A percentile compares a stretch with the other conserved stretches of the same genome.
Evolutionary conservation across 1,140 invertebrate genomes (phyloP).

Genomic region (Leptinotarsa defecta): DNA sequence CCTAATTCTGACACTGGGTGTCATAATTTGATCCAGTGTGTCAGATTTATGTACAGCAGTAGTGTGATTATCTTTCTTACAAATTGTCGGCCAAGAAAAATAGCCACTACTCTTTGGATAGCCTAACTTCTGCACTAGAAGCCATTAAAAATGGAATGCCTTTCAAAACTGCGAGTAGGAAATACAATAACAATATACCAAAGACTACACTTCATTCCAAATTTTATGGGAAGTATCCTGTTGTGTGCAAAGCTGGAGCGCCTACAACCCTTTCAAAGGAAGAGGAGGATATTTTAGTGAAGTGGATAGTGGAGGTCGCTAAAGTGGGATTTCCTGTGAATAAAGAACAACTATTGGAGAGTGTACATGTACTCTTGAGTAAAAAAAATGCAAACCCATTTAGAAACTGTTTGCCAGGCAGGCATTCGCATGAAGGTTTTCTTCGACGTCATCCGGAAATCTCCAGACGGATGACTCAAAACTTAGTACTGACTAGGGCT

Average conservation of each 20-base stretch:
- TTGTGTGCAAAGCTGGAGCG: not conserved
- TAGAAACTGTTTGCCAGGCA: conserved; percentile 9
- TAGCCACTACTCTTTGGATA: not conserved
- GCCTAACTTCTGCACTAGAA: not conserved
- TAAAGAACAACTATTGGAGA: not conserved
- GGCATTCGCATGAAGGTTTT: conserved; percentile 12
- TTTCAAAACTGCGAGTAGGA: too few species aligned
- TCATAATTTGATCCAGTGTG: not conserved
- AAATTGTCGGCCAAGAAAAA: not conserved
- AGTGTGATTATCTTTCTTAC: not conserved
- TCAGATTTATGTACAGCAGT: not conserved
- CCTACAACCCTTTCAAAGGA: not conserved
- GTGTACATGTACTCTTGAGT: not conserved
- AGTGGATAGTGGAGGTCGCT: not conserved
- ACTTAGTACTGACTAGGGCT: not conserved
- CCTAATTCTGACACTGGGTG: not conserved
- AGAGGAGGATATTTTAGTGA: not conserved
- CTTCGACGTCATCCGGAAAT: not conserved
- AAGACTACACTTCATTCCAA: too few species aligned
- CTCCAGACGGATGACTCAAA: conserved; percentile 7
- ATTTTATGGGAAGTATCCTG: too few species aligned
- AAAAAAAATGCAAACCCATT: not conserved
- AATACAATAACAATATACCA: too few species aligned
- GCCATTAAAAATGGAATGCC: too few species aligned
- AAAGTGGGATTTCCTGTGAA: not conserved